Percentiles rank a stretch among this genome's conserved stretches.
Conservation (phyloP, 2,113 vertebrate species). For the Tilapia sparmanii region DNA sequence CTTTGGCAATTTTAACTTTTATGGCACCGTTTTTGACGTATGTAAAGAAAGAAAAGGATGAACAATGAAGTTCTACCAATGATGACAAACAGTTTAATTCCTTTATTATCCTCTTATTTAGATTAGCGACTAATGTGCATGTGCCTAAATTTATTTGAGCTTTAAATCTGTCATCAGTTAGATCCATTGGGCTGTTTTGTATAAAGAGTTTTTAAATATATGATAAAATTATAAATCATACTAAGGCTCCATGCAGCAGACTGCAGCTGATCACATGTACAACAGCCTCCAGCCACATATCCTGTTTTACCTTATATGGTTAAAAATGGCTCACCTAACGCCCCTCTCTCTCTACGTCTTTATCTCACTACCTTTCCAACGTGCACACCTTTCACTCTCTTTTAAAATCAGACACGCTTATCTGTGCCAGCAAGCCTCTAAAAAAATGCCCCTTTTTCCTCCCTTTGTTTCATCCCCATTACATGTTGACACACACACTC, state of each 20-base stretch:
- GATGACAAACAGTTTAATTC: not conserved
- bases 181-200: not conserved
- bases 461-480: not conserved
- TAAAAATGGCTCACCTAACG: not conserved
- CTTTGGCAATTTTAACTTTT: not conserved
- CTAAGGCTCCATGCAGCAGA: not conserved
- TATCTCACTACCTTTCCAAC: not conserved
- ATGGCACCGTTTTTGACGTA: not conserved
- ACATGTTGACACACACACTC: not conserved
- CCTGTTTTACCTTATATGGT: slow-evolving; percentile 32
- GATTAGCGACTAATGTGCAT: not conserved
- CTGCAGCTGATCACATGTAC: not conserved
- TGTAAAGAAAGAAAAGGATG: not conserved
- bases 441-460: not conserved
- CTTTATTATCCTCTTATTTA: not conserved
- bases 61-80: not conserved
- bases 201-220: not conserved
- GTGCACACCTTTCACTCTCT: not conserved
- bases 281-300: not conserved
- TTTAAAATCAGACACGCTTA: not conserved
- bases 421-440: not conserved
- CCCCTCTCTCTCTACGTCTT: not conserved
- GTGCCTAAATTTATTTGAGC: not conserved
- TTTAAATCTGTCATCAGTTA: not conserved
- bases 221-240: not conserved